Percentiles rank a stretch among this genome's conserved stretches.
Conservation (phyloP, 2,113 vertebrate species). For the Nesoenas mayeri region DNA sequence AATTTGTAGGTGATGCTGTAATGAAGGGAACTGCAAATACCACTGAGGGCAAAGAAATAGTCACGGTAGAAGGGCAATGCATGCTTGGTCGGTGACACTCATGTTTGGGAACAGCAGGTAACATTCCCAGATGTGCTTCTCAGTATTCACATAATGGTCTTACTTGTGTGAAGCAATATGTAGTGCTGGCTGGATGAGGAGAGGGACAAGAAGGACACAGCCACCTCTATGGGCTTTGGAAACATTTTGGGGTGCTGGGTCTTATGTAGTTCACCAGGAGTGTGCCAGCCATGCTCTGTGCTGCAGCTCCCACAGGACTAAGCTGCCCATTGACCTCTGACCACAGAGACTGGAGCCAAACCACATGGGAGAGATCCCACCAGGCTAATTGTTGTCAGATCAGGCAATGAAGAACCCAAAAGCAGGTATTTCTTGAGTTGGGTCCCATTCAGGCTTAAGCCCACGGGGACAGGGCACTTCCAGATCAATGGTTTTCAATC, state of each 20-base stretch:
- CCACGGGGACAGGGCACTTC: background rate
- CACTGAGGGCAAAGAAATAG: background rate
- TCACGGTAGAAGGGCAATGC: background rate
- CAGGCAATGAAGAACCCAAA: background rate
- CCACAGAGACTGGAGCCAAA: background rate
- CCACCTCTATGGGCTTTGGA: background rate
- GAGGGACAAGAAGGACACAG: background rate
- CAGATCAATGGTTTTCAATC: background rate
- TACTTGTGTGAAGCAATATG: background rate
- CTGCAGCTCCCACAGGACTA: background rate
- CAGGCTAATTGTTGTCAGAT: background rate
- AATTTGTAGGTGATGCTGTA: background rate
- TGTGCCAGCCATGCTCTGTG: background rate
- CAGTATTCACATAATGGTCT: accelerated
- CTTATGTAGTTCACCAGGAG: background rate
- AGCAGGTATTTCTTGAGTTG: background rate
- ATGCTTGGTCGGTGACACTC: background rate
- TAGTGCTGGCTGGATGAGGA: background rate
- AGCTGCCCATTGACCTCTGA: background rate
- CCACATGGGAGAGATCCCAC: background rate
- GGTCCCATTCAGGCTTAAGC: accelerated
- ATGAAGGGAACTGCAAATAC: background rate
- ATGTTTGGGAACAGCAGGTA: background rate
- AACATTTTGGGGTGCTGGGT: background rate
- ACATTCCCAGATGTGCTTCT: background rate